These are phyloP conservation scores for Semnopithecus entellus DNA, from an alignment of 2,113 vertebrate genomes.

Conservation along the genomic window DNA sequence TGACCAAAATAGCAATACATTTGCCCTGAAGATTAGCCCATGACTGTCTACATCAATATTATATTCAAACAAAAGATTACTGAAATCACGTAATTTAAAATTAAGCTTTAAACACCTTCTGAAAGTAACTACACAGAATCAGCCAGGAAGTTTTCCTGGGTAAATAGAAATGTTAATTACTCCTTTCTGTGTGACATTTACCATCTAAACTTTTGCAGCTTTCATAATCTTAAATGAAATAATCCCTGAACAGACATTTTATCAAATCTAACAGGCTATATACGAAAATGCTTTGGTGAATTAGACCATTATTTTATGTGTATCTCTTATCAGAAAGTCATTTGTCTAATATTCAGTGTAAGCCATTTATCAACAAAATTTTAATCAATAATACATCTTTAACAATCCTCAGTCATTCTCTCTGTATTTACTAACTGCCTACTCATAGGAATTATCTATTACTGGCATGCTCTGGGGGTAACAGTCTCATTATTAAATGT, in stretches of 20 bases:
- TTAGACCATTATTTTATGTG: not conserved
- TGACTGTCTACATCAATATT: not conserved
- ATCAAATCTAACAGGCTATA: not conserved
- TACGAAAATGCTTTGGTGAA: not conserved
- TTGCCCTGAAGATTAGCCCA: not conserved
- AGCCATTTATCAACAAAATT: conserved; percentile 13
- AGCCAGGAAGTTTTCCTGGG: not conserved
- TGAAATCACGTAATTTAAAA: not conserved
- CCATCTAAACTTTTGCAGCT: not conserved
- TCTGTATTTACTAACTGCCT: not conserved
- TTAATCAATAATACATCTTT: not conserved
- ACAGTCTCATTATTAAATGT: not conserved
- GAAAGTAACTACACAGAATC: not conserved
- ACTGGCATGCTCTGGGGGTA: not conserved
- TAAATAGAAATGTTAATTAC: not conserved
- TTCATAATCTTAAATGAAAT: not conserved
- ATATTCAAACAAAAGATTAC: not conserved
- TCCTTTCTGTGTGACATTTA: not conserved
- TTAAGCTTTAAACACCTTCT: not conserved
- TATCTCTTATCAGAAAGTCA: not conserved
- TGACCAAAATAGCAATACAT: not conserved
- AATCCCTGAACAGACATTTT: not conserved
- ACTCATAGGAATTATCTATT: not conserved
- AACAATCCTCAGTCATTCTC: not conserved
- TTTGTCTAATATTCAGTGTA: not conserved